Evolutionary conservation across 2,113 vertebrate genomes (phyloP).

Genomic region (Tylochromis polylepis): DNA sequence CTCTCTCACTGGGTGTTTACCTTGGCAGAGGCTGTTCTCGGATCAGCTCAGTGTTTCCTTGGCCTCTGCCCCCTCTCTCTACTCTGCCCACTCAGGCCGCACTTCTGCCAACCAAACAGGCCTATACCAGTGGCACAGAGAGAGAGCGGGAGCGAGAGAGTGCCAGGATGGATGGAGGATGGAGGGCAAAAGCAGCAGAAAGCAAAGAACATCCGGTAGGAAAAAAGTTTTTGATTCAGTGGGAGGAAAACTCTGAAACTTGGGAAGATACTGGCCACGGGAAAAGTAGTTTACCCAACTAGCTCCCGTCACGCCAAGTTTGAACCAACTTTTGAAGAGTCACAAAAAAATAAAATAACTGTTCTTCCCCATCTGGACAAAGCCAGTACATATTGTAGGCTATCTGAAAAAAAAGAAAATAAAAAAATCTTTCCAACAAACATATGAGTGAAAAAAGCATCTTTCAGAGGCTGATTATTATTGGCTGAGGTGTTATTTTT

Average conservation of each 20-base stretch:
- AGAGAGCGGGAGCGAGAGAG: background rate
- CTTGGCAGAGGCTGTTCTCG: constrained; percentile 33
- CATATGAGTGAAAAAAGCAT: background rate
- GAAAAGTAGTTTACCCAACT: background rate
- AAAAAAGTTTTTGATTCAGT: background rate
- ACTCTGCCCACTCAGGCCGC: constrained; percentile 43
- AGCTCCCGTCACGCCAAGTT: background rate
- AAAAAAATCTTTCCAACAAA: background rate
- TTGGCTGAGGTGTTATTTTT: background rate
- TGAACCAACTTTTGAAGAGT: background rate
- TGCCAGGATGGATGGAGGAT: background rate
- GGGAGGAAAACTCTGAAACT: background rate
- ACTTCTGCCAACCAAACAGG: constrained; percentile 10
- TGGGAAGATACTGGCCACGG: background rate
- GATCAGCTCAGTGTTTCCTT: constrained; percentile 25
- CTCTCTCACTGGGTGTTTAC: constrained; percentile 25
- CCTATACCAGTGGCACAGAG: background rate
- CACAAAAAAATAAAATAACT: background rate
- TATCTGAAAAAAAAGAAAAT: background rate
- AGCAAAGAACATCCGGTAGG: background rate
- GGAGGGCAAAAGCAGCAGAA: background rate
- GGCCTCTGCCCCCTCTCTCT: constrained; percentile 37
- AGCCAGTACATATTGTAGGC: background rate
- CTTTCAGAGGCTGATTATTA: background rate
- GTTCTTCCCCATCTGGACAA: background rate